Base-by-base conservation (phyloP, 2,797 vertebrate species). In the Lepilemur ruficaudatus region DNA sequence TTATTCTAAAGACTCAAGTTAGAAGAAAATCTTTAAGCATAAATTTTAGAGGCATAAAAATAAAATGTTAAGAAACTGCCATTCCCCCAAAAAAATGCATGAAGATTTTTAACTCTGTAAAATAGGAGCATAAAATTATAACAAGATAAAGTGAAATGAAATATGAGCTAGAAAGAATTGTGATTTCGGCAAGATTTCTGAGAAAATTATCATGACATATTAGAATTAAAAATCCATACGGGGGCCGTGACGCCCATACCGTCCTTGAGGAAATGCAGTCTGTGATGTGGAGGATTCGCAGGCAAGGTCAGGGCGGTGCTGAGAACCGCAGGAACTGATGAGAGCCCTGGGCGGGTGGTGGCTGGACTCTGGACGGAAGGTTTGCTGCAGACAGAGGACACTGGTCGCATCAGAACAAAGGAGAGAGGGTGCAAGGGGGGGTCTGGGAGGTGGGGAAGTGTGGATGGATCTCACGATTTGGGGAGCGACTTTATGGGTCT, bases 371-470 rank as follows among this genome's bases (percentile, higher is more conserved):
- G 38, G 65, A 15, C 52, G n/a, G 22, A 35, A 15, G 23, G 4
- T 3, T 7, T 50, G 14, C 20, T 28, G n/a, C 35, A 50, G 32
- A 13, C 4, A 7, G 25, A 20, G 0, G 7, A 4, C 35, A 30
- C 3, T 4, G 17, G 46, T 7, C 7, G 14, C 20, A 25, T 11
- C 0, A 0, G 4, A 63, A 15, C 61, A 30, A 13, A 61, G 28
- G 28, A 23, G 57, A 23, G 23, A 7, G 59, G 28, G 61, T 63
- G 61, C 32, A 17, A 25, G 6, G 30, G 32, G 18, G 32, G 43
- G 30, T 1, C 2, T 2, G 11, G 65, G n/a, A 17, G 2, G 2
- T 28, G 4, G 1, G 22, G 6, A 1, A 2, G 18, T 11, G 22
- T 1, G 11, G 14, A 22, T 15, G 14, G 14, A 5, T 1, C 2